These are phyloP conservation scores for Sceliomorpha sp. DNA, from an alignment of 2,888 invertebrate species.

Conservation along the genomic window DNA sequence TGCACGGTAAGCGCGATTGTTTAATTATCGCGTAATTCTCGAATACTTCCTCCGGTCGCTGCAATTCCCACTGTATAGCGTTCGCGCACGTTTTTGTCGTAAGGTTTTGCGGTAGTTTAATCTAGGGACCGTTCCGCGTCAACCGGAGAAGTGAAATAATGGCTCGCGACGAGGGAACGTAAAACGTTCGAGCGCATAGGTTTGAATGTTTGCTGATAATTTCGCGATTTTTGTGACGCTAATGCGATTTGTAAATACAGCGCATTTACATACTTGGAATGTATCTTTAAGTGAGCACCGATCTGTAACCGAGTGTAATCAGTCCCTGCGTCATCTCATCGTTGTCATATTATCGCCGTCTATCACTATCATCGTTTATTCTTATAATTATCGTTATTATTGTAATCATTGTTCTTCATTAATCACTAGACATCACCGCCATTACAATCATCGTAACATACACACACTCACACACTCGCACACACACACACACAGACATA, in stretches of 20 bases:
- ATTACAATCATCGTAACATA: no score
- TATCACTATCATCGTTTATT: conserved; percentile 54
- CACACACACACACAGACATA: no score
- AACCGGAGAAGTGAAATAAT: no score
- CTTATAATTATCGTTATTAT: conserved; percentile 43
- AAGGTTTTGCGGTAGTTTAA: no score
- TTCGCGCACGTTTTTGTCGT: no score
- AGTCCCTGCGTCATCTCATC: conserved; percentile 50
- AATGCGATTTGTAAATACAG: conserved; percentile 39
- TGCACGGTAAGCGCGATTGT: no score
- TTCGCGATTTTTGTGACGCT: conserved; percentile 17
- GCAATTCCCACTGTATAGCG: no score
- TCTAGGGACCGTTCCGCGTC: no score
- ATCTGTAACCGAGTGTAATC: conserved; percentile 57
- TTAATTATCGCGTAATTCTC: no score
- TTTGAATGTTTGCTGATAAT: conserved; percentile 7
- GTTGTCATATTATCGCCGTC: conserved; percentile 49
- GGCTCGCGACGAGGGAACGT: no score
- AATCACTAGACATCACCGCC: conserved; percentile 52
- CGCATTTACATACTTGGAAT: conserved; percentile 51
- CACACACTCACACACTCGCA: no score
- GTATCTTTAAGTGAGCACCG: conserved; percentile 57
- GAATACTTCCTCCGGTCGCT: no score
- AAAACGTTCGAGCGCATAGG: neutral
- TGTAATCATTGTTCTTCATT: conserved; percentile 50